phyloP scores from a whole-genome alignment of 2,888 invertebrate species.

The Plagiodera versicolora region DNA sequence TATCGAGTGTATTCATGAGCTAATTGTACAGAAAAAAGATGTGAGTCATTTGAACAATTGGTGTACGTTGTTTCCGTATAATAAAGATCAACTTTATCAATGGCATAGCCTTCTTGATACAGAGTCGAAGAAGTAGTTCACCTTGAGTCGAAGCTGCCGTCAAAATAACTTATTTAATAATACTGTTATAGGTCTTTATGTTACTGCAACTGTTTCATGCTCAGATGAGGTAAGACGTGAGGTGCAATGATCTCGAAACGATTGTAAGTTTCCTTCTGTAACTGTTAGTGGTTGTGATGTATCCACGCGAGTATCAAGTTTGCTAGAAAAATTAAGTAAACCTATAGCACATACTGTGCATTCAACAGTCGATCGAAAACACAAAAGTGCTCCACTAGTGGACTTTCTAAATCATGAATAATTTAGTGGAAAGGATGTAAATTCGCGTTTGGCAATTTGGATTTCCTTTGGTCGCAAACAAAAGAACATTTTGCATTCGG shows the following conservation, averaged over 20 bases:
- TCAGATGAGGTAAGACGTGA: constrained; percentile 33
- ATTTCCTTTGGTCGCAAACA: constrained; percentile 37
- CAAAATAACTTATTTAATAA: constrained; percentile 34
- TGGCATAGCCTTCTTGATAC: constrained; percentile 10
- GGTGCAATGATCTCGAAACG: background rate
- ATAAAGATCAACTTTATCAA: background rate
- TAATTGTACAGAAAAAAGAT: constrained; percentile 17
- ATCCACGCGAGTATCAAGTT: background rate
- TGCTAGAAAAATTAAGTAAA: no score
- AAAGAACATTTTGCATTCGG: constrained; percentile 36
- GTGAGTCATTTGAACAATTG: constrained; percentile 23
- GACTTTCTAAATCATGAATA: constrained; percentile 39
- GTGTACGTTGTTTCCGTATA: constrained; percentile 8
- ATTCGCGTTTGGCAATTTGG: constrained; percentile 36
- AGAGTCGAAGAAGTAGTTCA: constrained; percentile 48
- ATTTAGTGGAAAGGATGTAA: constrained; percentile 37
- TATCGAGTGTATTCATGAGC: background rate
- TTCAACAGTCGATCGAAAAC: constrained; percentile 14
- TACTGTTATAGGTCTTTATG: constrained; percentile 35
- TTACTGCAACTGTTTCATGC: constrained; percentile 22
- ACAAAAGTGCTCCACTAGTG: constrained; percentile 26
- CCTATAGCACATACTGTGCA: no score
- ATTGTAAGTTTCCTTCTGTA: background rate
- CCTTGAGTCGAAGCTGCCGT: constrained; percentile 52
- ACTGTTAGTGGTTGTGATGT: background rate